Evolutionary conservation across 2,888 invertebrate genomes (phyloP).

Genomic region (Artemia sinica): DNA sequence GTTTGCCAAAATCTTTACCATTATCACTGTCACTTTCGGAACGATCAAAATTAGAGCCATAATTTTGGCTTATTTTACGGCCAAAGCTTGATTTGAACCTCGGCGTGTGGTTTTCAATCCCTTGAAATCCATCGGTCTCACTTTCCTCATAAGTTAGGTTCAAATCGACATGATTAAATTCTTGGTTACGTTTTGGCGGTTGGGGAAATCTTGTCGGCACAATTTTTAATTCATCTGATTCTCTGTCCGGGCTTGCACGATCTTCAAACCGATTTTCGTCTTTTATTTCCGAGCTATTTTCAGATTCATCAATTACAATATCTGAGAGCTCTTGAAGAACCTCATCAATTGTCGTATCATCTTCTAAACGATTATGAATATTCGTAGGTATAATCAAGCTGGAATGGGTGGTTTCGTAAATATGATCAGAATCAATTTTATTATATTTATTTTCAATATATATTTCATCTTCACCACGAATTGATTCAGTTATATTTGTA

Average conservation of each 20-base stretch:
- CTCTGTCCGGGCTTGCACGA: slow-evolving; percentile 1
- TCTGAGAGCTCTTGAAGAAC: slow-evolving; percentile 7
- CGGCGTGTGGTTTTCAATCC: neutral
- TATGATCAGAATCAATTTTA: neutral
- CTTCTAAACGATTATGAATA: neutral
- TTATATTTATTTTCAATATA: neutral
- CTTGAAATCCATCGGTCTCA: neutral
- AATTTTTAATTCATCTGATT: neutral
- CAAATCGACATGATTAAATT: neutral
- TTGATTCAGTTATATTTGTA: neutral
- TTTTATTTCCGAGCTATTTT: neutral
- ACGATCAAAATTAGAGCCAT: neutral
- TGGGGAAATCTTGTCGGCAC: slow-evolving; percentile 1
- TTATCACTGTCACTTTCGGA: neutral
- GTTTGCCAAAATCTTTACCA: neutral
- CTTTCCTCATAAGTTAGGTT: neutral
- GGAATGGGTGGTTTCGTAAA: slow-evolving; percentile 9
- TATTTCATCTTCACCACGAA: slow-evolving; percentile 5
- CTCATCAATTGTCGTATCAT: neutral
- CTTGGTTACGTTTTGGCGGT: neutral
- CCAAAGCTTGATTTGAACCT: slow-evolving; percentile 1
- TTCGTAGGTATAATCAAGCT: slow-evolving; percentile 2
- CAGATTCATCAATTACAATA: neutral
- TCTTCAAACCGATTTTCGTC: neutral
- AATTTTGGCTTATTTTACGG: neutral